Conservation (phyloP, 2,113 vertebrate genomes). For the Hemichromis elongatus region DNA sequence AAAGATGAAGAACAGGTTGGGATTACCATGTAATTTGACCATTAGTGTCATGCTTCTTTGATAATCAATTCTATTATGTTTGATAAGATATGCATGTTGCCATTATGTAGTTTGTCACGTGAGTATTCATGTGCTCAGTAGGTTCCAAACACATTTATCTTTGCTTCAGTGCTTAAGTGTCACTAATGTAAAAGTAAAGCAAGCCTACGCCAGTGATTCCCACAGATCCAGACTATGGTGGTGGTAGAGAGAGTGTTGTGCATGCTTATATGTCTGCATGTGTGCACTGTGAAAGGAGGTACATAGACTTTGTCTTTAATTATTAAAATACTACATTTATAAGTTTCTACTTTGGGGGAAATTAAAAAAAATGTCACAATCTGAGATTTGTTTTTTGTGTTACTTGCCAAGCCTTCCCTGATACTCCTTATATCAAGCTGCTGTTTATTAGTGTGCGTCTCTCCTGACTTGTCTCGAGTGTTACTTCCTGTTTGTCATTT, state of each 20-base stretch:
- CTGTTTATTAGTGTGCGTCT: background rate
- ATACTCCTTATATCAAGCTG: background rate
- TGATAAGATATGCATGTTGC: background rate
- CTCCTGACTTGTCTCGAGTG: background rate
- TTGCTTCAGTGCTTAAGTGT: background rate
- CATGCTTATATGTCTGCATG: background rate
- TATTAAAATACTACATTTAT: fast-evolving
- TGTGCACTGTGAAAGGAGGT: background rate
- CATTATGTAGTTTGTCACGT: background rate
- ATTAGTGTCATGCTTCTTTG: background rate
- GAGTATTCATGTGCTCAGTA: background rate
- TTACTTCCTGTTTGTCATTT: too few relatives aligned
- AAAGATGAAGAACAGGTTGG: background rate
- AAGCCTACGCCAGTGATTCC: background rate
- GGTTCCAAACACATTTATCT: background rate
- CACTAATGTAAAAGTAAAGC: background rate
- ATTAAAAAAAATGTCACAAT: background rate
- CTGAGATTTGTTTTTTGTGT: too few relatives aligned
- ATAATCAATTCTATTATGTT: background rate
- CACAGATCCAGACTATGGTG: fast-evolving
- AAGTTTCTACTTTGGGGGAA: background rate
- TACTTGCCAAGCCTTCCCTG: fast-evolving
- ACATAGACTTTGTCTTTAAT: background rate
- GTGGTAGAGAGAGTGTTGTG: background rate
- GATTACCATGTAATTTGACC: background rate